Conservation (phyloP, 2,113 vertebrate species). For the Xerus inauris region DNA sequence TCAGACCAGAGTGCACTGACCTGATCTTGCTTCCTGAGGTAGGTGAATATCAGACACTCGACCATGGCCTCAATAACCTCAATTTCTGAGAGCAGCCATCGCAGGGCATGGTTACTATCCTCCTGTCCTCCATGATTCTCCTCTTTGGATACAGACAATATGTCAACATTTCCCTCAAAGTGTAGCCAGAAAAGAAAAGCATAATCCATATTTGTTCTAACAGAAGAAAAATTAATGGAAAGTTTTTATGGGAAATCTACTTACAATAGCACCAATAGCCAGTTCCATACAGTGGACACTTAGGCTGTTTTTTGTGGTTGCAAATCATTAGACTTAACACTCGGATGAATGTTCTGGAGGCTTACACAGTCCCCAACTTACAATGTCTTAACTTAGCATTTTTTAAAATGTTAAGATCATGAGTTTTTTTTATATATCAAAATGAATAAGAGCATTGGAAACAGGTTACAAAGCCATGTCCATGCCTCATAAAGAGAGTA, state of each 20-base stretch:
- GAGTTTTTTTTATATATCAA: not conserved
- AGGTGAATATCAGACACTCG: not conserved
- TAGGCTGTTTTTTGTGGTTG: not conserved
- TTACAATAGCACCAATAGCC: not conserved
- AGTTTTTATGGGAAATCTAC: not conserved
- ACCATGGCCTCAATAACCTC: rapidly evolving
- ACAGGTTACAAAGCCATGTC: not conserved
- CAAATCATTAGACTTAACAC: not conserved
- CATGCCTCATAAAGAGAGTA: not conserved
- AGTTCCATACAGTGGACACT: not conserved
- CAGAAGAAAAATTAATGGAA: not conserved
- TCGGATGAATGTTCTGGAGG: not conserved
- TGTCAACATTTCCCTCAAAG: not conserved
- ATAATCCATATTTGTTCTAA: too few relatives aligned
- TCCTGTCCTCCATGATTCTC: not conserved
- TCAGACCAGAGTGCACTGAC: rapidly evolving
- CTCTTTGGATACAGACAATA: not conserved
- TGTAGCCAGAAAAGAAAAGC: not conserved
- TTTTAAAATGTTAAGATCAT: not conserved
- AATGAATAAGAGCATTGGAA: not conserved
- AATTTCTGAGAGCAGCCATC: too few relatives aligned
- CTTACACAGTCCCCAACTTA: not conserved
- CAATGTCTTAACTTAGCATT: not conserved
- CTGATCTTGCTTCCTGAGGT: not conserved
- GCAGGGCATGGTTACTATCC: not conserved